These are phyloP conservation scores for Ethmia dodecea DNA, from an alignment of 2,888 invertebrate genomes.

Conservation along the genomic window DNA sequence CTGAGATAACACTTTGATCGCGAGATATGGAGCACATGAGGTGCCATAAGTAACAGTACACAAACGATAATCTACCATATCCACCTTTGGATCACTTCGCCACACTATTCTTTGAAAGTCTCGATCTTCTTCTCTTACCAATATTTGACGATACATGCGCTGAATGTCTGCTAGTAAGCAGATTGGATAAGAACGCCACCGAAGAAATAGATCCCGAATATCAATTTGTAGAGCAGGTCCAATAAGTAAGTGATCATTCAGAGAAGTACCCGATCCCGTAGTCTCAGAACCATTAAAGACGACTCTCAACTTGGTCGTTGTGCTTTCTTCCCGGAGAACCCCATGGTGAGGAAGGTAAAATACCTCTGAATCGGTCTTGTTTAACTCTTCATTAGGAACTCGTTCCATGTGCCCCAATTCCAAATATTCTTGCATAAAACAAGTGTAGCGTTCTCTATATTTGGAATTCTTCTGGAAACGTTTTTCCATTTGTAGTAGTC, in stretches of 20 bases:
- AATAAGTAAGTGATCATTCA: slow-evolving; percentile 22
- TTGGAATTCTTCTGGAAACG: not conserved
- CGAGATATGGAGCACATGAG: slow-evolving; percentile 21
- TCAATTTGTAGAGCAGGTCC: slow-evolving; percentile 24
- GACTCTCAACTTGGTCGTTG: slow-evolving; percentile 21
- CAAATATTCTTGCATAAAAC: not conserved
- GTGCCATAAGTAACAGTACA: slow-evolving; percentile 22
- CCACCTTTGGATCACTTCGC: slow-evolving; percentile 10
- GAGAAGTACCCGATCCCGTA: slow-evolving; percentile 8
- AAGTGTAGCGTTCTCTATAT: not conserved
- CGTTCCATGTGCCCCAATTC: slow-evolving; percentile 13
- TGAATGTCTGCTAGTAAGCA: slow-evolving; percentile 23
- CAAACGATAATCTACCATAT: slow-evolving; percentile 14
- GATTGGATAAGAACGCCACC: slow-evolving; percentile 22
- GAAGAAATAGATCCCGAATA: slow-evolving; percentile 19
- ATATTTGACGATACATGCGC: slow-evolving; percentile 28
- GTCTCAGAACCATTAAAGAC: slow-evolving; percentile 23
- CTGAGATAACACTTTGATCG: slow-evolving; percentile 15
- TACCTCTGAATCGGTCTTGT: slow-evolving; percentile 5
- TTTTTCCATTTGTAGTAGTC: not conserved
- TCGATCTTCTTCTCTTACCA: slow-evolving; percentile 16
- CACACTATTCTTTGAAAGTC: slow-evolving; percentile 20
- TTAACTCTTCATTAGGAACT: slow-evolving; percentile 1
- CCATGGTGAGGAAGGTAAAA: slow-evolving; percentile 24
- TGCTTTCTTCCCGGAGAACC: slow-evolving; percentile 20